These are phyloP conservation scores for Xanthorhoe spadicearia DNA, from an alignment of 2,888 invertebrate genomes.

Conservation along the genomic window DNA sequence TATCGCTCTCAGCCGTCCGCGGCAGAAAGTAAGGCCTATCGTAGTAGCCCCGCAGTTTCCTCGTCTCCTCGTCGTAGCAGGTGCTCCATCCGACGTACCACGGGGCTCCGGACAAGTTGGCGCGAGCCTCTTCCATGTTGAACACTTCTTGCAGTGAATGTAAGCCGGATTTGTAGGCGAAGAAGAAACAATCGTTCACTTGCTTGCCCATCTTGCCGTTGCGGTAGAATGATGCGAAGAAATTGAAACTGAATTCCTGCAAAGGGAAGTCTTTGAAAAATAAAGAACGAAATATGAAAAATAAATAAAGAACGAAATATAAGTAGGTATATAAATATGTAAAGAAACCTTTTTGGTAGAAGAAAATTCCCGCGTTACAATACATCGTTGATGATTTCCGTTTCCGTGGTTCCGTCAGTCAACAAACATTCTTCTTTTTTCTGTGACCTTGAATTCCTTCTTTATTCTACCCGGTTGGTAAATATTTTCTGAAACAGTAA, in stretches of 20 bases:
- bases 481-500: too few species aligned
- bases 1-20: slow-evolving; percentile 92
- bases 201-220: slow-evolving; percentile 80
- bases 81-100: slow-evolving; percentile 97
- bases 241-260: slow-evolving; percentile 90
- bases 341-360: too few species aligned
- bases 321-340: too few species aligned
- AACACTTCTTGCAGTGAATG: slow-evolving; percentile 90
- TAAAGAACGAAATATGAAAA: too few species aligned
- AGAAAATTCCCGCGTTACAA: too few species aligned
- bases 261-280: background rate
- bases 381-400: too few species aligned
- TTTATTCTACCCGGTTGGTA: too few species aligned
- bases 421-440: too few species aligned
- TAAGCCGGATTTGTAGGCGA: slow-evolving; percentile 96
- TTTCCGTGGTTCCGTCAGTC: too few species aligned
- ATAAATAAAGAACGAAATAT: too few species aligned
- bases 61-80: slow-evolving; percentile 93
- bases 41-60: slow-evolving; percentile 91
- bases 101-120: slow-evolving; percentile 86
- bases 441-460: too few species aligned
- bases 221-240: slow-evolving; percentile 91
- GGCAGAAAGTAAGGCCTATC: slow-evolving; percentile 95
- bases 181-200: slow-evolving; percentile 93
- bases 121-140: slow-evolving; percentile 89